Percentiles rank a stretch among this genome's conserved stretches.
These are phyloP conservation scores for Sebastes schlegelii DNA, from an alignment of 2,113 vertebrate genomes.

Conservation along the genomic window DNA sequence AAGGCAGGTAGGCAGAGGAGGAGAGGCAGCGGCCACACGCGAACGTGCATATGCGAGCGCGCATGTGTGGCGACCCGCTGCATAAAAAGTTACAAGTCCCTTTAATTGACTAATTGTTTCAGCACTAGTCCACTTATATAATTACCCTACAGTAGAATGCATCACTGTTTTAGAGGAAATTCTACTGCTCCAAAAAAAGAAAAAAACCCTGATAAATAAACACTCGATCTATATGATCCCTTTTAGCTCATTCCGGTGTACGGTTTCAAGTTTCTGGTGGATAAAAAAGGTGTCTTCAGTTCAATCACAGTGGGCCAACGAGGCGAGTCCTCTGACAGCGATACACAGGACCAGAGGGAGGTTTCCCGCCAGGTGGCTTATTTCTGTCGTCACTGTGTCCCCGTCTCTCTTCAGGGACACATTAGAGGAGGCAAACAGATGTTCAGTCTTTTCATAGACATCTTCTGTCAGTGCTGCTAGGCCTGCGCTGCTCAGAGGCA, in stretches of 20 bases:
- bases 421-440: conserved; percentile 83
- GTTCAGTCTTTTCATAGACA: conserved; percentile 75
- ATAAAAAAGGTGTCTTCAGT: neutral
- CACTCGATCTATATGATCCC: neutral
- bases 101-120: neutral
- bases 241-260: neutral
- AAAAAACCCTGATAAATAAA: neutral
- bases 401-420: conserved; percentile 82
- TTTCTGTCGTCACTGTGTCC: conserved; percentile 78
- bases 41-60: no score
- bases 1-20: no score
- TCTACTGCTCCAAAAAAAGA: neutral
- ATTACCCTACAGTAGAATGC: neutral
- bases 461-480: conserved; percentile 79
- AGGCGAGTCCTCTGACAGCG: conserved; percentile 82
- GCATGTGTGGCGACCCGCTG: no score
- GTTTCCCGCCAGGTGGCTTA: conserved; percentile 65
- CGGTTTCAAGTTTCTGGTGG: neutral
- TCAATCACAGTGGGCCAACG: conserved; percentile 70
- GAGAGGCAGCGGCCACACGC: no score
- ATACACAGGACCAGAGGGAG: conserved; percentile 86
- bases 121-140: neutral
- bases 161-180: neutral
- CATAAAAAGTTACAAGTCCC: no score
- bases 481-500: conserved; percentile 67